Percentiles rank a stretch among this genome's conserved stretches.
Conservation (phyloP, 2,888 invertebrate genomes). For the Ditylenchus weischeri region DNA sequence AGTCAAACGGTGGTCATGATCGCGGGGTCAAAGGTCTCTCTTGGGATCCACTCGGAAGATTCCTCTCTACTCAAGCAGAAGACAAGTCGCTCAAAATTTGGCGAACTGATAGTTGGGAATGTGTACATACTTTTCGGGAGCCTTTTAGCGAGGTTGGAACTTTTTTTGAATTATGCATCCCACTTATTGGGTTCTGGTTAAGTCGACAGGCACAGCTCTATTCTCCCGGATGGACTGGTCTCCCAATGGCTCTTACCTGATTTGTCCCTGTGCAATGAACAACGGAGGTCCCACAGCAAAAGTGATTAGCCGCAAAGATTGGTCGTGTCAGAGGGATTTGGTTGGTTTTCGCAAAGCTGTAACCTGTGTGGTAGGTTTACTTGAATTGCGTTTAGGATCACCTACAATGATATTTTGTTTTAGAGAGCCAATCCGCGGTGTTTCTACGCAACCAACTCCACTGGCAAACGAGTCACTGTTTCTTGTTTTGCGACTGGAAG, state of each 20-base stretch:
- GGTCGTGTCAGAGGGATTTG: slow-evolving; percentile 91
- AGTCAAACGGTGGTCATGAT: slow-evolving; percentile 69
- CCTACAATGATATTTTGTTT: too few relatives aligned
- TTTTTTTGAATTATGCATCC: too few relatives aligned
- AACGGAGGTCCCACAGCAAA: slow-evolving; percentile 94
- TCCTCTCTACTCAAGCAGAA: slow-evolving; percentile 78
- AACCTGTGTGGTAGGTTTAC: slow-evolving; percentile 72
- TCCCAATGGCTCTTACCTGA: slow-evolving; percentile 89
- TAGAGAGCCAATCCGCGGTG: slow-evolving; percentile 21
- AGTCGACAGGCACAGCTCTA: slow-evolving; percentile 36
- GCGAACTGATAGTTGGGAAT: slow-evolving; percentile 91
- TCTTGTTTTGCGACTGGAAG: slow-evolving; percentile 47
- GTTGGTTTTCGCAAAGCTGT: slow-evolving; percentile 96
- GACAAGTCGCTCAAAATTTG: slow-evolving; percentile 81
- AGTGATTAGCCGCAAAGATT: slow-evolving; percentile 83
- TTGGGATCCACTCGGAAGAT: slow-evolving; percentile 98
- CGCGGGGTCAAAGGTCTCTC: slow-evolving; percentile 76
- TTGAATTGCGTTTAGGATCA: neutral
- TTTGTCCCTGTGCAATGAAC: slow-evolving; percentile 98
- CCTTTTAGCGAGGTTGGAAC: slow-evolving; percentile 76
- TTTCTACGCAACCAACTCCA: slow-evolving; percentile 28
- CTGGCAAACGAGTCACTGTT: slow-evolving; percentile 31
- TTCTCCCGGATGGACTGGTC: slow-evolving; percentile 71
- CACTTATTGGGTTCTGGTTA: neutral
- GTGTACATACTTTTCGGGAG: slow-evolving; percentile 80